A percentile compares a stretch with the other conserved stretches of the same genome.
Evolutionary conservation across 2,888 invertebrate genomes (phyloP).

Genomic region (Cephus nigrinus): DNA sequence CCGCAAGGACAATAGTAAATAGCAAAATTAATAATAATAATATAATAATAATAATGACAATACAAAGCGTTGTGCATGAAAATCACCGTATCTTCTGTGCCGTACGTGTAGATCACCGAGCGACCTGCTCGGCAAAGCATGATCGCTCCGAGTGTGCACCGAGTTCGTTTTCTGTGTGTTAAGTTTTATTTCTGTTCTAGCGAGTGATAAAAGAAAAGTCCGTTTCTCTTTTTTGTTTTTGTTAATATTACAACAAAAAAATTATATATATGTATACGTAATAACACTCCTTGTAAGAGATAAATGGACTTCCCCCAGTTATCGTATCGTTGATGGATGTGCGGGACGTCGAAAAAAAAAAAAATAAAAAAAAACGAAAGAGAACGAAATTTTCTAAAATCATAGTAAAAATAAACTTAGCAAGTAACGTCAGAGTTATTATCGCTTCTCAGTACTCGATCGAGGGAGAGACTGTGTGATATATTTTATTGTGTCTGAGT

Average conservation of each 20-base stretch:
- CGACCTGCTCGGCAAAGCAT: not conserved
- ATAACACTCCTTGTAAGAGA: not conserved
- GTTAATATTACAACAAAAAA: not conserved
- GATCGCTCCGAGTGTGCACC: not conserved
- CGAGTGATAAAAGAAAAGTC: not conserved
- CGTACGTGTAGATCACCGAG: not conserved
- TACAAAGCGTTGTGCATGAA: not conserved
- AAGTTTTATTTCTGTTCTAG: not conserved
- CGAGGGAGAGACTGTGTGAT: not conserved
- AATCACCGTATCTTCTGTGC: not conserved
- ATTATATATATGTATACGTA: not conserved
- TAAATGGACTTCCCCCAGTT: not conserved
- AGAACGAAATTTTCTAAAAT: not conserved
- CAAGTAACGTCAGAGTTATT: not conserved
- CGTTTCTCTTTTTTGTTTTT: not conserved
- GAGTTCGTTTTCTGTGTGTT: not conserved
- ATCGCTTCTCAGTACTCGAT: not conserved
- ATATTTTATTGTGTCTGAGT: not conserved
- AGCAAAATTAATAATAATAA: not conserved
- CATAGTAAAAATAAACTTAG: not conserved
- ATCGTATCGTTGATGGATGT: not conserved
- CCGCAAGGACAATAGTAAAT: not conserved
- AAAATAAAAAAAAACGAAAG: no score
- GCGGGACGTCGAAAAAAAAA: not conserved
- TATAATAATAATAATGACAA: not conserved